These are phyloP conservation scores for Caenorhabditis brenneri DNA, from an alignment of 1,140 invertebrate genomes.

Conservation along the genomic window DNA sequence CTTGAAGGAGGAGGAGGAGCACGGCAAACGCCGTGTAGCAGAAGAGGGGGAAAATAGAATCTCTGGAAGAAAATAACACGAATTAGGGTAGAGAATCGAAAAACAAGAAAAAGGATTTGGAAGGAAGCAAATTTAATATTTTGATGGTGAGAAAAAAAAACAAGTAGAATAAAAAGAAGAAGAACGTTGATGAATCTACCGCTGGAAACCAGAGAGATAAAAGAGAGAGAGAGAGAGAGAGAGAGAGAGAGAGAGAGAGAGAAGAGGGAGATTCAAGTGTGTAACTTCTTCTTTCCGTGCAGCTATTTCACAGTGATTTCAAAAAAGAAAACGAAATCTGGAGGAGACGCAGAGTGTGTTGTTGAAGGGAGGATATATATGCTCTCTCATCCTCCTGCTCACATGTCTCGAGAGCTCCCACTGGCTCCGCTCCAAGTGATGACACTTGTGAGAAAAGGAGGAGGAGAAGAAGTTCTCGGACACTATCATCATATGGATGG, in stretches of 20 bases:
- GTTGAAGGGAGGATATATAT: neutral
- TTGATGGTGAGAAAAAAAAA: neutral
- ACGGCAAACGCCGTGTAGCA: constrained; percentile 9
- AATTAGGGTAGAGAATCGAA: neutral
- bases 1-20: neutral
- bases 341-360: neutral
- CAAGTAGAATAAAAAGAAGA: neutral
- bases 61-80: neutral
- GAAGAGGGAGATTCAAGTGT: constrained; percentile 19
- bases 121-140: constrained; percentile 8
- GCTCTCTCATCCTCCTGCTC: neutral
- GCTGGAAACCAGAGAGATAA: neutral
- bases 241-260: neutral
- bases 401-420: neutral
- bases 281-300: constrained; percentile 8
- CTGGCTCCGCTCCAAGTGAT: constrained; percentile 13
- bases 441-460: neutral
- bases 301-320: constrained; percentile 33
- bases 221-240: neutral
- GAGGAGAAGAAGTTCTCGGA: neutral
- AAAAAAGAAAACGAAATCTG: neutral
- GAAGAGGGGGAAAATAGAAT: too few species aligned
- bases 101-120: neutral
- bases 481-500: neutral
- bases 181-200: neutral